Percentiles rank a stretch among this genome's conserved stretches.
Evolutionary conservation across 64 coral and sea anemone genomes (phyloP).

Genomic region (Hydrozoanthus tunicans): DNA sequence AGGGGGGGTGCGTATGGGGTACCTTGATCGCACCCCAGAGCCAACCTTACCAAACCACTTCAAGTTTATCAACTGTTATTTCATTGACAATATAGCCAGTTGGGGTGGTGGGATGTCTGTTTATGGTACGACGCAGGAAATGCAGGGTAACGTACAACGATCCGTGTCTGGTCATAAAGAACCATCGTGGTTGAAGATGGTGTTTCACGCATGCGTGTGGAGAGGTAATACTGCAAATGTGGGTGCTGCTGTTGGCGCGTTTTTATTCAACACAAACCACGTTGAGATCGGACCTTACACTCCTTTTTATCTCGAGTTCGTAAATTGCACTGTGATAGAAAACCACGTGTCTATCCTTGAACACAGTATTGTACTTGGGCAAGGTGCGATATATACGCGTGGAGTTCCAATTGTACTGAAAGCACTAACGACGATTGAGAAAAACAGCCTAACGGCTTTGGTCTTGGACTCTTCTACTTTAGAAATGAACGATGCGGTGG

Average conservation of each 20-base stretch:
- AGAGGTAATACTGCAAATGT: conserved; percentile 65
- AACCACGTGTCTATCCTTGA: conserved; percentile 30
- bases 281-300: conserved; percentile 68
- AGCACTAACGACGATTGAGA: conserved; percentile 46
- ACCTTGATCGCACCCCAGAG: neutral
- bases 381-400: conserved; percentile 77
- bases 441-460: conserved; percentile 68
- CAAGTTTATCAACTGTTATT: neutral
- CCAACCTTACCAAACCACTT: conserved; percentile 34
- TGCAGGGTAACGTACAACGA: neutral
- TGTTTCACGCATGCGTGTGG: conserved; percentile 56
- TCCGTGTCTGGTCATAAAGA: neutral
- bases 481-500: conserved; percentile 56
- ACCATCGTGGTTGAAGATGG: conserved; percentile 22
- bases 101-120: conserved; percentile 15
- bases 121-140: conserved; percentile 20
- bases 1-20: conserved; percentile 57
- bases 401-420: conserved; percentile 72
- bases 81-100: conserved; percentile 14
- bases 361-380: conserved; percentile 53
- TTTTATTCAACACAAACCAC: conserved; percentile 75
- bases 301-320: conserved; percentile 54
- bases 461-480: conserved; percentile 77
- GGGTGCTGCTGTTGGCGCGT: conserved; percentile 66
- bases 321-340: conserved; percentile 45